These are phyloP conservation scores for Melieria crassipennis DNA, from an alignment of 2,888 invertebrate species.

Conservation along the genomic window DNA sequence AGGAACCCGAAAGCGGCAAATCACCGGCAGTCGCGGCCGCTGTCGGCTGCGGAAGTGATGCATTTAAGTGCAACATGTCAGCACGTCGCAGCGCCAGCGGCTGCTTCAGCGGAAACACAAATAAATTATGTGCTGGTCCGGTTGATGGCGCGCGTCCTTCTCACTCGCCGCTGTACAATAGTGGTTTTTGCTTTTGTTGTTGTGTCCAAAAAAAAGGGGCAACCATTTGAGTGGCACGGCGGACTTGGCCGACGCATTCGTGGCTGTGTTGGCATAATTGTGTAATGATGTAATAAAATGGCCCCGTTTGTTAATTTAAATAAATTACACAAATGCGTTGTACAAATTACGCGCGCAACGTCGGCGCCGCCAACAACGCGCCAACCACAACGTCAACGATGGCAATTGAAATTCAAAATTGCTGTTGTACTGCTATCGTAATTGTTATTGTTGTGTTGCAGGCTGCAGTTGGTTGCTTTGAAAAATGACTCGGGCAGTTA, in stretches of 20 bases:
- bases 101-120: conserved; percentile 44
- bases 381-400: background rate
- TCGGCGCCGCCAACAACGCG: background rate
- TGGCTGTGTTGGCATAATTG: conserved; percentile 11
- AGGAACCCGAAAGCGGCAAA: background rate
- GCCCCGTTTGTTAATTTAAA: conserved; percentile 30
- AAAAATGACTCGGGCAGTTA: too few species aligned
- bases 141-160: too few species aligned
- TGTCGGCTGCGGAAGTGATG: conserved; percentile 45
- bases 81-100: conserved; percentile 31
- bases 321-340: conserved; percentile 21
- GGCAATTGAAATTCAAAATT: too few species aligned
- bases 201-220: too few species aligned
- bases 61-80: conserved; percentile 52
- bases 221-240: too few species aligned
- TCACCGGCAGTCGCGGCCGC: background rate
- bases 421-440: too few species aligned
- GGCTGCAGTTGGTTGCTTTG: too few species aligned
- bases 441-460: too few species aligned
- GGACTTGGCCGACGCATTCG: too few species aligned
- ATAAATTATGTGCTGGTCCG: conserved; percentile 43
- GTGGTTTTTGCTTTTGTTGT: too few species aligned
- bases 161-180: too few species aligned
- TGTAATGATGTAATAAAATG: conserved; percentile 30
- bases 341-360: background rate